Evolutionary conservation across 2,113 vertebrate species (phyloP).

Genomic region (Bothrops jararaca): DNA sequence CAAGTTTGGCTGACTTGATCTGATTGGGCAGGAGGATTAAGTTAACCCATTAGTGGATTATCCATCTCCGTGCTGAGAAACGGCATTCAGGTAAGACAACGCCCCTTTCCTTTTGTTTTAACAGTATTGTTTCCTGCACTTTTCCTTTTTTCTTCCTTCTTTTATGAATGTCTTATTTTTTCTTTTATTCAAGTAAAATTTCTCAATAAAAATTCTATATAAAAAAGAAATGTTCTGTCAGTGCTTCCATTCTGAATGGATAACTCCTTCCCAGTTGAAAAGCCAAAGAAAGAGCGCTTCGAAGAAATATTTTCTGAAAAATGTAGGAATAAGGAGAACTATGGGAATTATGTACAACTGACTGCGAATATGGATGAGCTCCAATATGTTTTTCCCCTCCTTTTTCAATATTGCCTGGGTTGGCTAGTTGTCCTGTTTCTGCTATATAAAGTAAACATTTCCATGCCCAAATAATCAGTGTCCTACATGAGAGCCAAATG

Average conservation of each 20-base stretch:
- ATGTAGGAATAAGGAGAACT: not conserved
- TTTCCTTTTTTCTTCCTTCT: not conserved
- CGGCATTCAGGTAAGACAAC: too few species aligned
- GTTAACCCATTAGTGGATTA: too few species aligned
- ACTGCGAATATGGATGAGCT: not conserved
- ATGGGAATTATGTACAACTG: not conserved
- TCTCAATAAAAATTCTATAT: not conserved
- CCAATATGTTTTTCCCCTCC: not conserved
- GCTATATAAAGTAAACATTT: too few species aligned
- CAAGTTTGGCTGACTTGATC: too few species aligned
- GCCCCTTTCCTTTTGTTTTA: not conserved
- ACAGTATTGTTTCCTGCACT: not conserved
- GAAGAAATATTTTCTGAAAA: not conserved
- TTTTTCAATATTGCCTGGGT: not conserved
- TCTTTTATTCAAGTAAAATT: not conserved
- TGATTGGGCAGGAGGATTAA: too few species aligned
- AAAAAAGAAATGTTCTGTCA: not conserved
- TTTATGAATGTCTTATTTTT: not conserved
- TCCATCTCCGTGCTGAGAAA: too few species aligned
- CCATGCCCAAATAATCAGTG: too few species aligned
- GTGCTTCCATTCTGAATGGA: not conserved
- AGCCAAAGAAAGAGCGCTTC: not conserved
- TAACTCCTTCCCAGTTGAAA: not conserved
- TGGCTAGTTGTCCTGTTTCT: not conserved
- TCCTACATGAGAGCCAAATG: too few species aligned